These are phyloP conservation scores for Actenoides hombroni DNA, from an alignment of 2,113 vertebrate species.

Conservation along the genomic window DNA sequence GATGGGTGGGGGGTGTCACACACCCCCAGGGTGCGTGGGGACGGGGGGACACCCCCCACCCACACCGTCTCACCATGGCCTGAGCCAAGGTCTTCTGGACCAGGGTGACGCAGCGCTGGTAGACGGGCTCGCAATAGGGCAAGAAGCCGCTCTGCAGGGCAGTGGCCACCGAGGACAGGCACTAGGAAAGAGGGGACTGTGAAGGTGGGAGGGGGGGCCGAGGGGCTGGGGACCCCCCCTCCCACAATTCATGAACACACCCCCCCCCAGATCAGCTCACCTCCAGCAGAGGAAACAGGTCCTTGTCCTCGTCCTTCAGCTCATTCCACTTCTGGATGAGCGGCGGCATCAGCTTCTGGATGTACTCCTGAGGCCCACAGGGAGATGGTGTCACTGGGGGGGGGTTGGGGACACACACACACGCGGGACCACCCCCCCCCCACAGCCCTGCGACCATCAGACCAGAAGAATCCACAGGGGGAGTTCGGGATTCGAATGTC, in stretches of 20 bases:
- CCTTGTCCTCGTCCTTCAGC: slow-evolving; percentile 21
- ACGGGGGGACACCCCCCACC: not conserved
- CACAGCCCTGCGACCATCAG: no score
- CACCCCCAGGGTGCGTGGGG: no score
- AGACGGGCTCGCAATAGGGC: slow-evolving; percentile 93
- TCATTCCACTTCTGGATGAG: slow-evolving; percentile 31
- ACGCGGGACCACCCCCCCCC: no score
- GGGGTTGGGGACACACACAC: not conserved
- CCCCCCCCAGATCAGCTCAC: not conserved
- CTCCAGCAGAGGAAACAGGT: not conserved
- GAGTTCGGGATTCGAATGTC: no score
- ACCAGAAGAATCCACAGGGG: no score
- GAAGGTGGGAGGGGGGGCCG: not conserved
- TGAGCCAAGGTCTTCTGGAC: slow-evolving; percentile 94
- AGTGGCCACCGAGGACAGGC: slow-evolving; percentile 91
- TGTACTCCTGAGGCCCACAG: not conserved
- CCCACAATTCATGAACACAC: no score
- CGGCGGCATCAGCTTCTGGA: slow-evolving; percentile 11
- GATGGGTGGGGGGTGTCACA: no score
- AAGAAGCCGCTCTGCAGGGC: slow-evolving; percentile 94
- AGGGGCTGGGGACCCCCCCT: no score
- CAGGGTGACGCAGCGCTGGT: slow-evolving; percentile 93
- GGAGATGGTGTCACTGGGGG: not conserved
- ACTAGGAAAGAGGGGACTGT: slow-evolving; percentile 52
- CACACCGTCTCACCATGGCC: slow-evolving; percentile 83